A percentile compares a stretch with the other conserved stretches of the same genome.
Conservation (phyloP, 2,113 vertebrate species). For the Apaloderma vittatum region DNA sequence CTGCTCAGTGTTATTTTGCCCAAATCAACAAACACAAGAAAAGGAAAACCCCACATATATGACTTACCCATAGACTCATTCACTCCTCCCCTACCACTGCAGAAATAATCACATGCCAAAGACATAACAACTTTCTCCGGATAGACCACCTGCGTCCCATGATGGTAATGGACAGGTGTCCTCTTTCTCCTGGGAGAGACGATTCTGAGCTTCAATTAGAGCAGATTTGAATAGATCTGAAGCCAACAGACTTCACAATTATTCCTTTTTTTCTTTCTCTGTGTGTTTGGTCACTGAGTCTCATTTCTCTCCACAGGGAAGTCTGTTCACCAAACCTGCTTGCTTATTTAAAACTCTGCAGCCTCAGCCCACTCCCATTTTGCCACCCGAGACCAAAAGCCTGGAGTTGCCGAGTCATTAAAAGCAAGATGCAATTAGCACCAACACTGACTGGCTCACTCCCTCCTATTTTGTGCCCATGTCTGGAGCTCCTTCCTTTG, state of each 20-base stretch:
- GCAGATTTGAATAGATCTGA: background rate
- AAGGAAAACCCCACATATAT: accelerated
- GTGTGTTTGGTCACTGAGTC: background rate
- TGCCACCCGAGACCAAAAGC: constrained; percentile 51
- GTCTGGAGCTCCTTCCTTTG: constrained; percentile 74
- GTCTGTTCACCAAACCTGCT: background rate
- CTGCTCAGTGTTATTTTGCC: background rate
- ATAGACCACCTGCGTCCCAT: background rate
- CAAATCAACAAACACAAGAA: background rate
- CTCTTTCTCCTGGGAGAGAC: background rate
- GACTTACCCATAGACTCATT: background rate
- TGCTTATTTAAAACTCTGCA: constrained; percentile 57
- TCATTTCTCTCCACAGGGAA: background rate
- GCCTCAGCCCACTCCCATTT: constrained; percentile 37
- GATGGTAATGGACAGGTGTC: background rate
- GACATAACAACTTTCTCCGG: background rate
- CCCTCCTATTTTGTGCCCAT: constrained; percentile 46
- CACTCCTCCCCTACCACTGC: background rate
- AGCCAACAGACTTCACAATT: background rate
- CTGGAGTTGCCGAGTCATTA: constrained; percentile 37
- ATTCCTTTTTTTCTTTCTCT: background rate
- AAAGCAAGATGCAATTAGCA: constrained; percentile 68
- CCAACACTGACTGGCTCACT: constrained; percentile 42
- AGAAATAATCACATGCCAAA: background rate
- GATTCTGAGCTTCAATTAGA: background rate